These are phyloP conservation scores for Megaceryle maxima DNA, from an alignment of 2,113 vertebrate species.

Conservation along the genomic window DNA sequence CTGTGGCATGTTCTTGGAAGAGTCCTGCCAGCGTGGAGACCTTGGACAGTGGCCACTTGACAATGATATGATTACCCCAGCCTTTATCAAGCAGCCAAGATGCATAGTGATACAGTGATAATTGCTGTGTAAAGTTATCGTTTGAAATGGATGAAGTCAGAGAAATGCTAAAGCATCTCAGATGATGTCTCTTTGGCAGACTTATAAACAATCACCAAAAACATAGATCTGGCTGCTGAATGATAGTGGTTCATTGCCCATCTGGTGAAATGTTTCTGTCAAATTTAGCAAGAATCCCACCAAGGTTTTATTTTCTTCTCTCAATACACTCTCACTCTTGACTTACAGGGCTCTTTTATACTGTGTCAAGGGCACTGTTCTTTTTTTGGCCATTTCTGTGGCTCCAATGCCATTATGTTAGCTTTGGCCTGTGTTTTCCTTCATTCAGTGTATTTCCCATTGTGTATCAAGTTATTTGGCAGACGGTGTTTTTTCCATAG, in stretches of 20 bases:
- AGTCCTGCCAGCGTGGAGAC: rapidly evolving
- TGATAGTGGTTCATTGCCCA: background rate
- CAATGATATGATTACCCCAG: background rate
- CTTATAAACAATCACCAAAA: background rate
- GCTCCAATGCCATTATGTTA: background rate
- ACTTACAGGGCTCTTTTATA: background rate
- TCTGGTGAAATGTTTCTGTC: background rate
- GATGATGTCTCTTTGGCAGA: background rate
- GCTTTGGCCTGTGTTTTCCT: background rate
- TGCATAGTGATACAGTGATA: background rate
- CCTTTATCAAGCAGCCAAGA: background rate
- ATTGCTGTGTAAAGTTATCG: background rate
- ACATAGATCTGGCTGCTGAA: background rate
- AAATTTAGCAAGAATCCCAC: background rate
- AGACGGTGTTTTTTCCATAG: background rate
- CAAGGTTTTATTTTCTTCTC: background rate
- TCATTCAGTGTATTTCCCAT: background rate
- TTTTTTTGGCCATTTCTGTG: background rate
- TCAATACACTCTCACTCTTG: background rate
- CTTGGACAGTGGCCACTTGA: background rate
- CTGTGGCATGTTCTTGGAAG: background rate
- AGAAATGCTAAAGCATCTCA: background rate
- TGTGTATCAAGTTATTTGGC: background rate
- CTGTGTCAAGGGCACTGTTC: background rate
- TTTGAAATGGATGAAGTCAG: background rate